A percentile compares a stretch with the other conserved stretches of the same genome.
phyloP scores from a whole-genome alignment of 2,888 invertebrate species.

The Timema podura region DNA sequence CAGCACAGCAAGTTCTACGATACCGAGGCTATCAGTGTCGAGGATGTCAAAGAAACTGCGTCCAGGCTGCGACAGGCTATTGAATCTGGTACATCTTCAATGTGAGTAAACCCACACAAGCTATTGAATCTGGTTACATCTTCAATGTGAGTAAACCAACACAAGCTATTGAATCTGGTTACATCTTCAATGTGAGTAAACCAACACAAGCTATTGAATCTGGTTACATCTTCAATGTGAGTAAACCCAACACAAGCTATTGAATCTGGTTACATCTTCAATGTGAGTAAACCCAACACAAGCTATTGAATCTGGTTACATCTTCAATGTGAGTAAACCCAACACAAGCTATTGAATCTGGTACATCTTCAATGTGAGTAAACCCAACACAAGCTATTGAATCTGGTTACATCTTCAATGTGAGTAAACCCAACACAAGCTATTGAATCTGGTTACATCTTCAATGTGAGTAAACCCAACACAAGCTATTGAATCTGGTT shows the following conservation, averaged over 20 bases:
- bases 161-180: conserved; percentile 56
- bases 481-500: conserved; percentile 55
- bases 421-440: too few species aligned
- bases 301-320: too few species aligned
- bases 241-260: too few species aligned
- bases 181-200: conserved; percentile 36
- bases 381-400: conserved; percentile 54
- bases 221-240: too few species aligned
- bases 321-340: too few species aligned
- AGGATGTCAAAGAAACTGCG: conserved; percentile 26
- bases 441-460: conserved; percentile 53
- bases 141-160: conserved; percentile 55
- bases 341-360: conserved; percentile 51
- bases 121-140: too few species aligned
- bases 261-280: too few species aligned
- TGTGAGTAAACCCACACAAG: neutral
- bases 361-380: conserved; percentile 44
- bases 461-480: too few species aligned
- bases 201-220: too few species aligned
- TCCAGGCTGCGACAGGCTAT: conserved; percentile 45
- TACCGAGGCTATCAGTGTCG: conserved; percentile 2
- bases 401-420: conserved; percentile 47
- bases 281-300: too few species aligned
- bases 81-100: conserved; percentile 49
- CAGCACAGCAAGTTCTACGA: neutral